Evolutionary conservation across 1,140 invertebrate genomes (phyloP), one percentile per base, ranked within the genome.

Genomic region (Daktulosphaira vitifoliae): DNA sequence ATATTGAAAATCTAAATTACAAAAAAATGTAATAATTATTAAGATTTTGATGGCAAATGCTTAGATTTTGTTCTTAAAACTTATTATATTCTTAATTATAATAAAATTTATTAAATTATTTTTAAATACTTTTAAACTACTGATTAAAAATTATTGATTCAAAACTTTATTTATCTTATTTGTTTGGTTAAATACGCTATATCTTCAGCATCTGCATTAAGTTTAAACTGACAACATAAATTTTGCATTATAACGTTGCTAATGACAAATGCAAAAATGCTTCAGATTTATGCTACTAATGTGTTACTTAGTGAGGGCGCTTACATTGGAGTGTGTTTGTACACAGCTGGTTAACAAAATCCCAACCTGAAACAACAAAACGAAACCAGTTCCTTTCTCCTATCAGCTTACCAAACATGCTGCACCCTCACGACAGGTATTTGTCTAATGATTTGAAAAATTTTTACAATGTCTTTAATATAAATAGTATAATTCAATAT

Each of bases 261-360:
- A 62, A 62, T 48, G 16, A 48, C 16, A 62, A 62, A 62, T 62
- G 56, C 56, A 46, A 62, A 56, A 62, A 48, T 62, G 56, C 56
- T 62, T 62, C 56, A 62, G 56, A 62, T 62, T 62, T 62, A 62
- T 62, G 56, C 56, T 62, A 62, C 56, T 62, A 62, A 62, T 62
- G 56, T 62, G 56, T 62, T 62, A 62, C 56, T 48, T 62, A 62
- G 56, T 62, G 56, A 62, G 56, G 56, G 56, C 56, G 56, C 56
- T 62, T 62, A 62, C 56, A 62, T 62, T 62, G 56, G 56, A 62
- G 42, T 62, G 56, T 62, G 42, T 62, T 62, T 62, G 42, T 62
- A 62, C 44, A 62, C 56, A 62, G 56, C 42, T 62, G 56, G 56
- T 62, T 62, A 62, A 46, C 39, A 48, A 62, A 25, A 62, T 62